Evolutionary conservation across 2,888 invertebrate genomes (phyloP), one percentile per base, ranked within the genome.

Genomic region (Cephalotes varians): DNA sequence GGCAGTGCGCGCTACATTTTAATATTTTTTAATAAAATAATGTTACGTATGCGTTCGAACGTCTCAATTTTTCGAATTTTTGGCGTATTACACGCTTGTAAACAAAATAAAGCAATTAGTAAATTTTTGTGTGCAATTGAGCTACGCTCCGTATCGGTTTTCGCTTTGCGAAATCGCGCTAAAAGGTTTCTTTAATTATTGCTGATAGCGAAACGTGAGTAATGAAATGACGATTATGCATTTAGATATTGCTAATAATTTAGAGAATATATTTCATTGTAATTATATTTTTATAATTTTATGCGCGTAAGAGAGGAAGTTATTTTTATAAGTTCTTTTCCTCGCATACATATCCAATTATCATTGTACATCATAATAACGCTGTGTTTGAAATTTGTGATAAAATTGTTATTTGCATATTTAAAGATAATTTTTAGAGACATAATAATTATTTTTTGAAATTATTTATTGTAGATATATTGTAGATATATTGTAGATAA

Each of bases 1-100:
- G 64, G 37, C 51, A 49, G 12, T 18, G 21, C 51, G 37, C 40
- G 21, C 18, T 40, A 37, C 31, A 31, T 67, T 77, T 77, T 77
- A 56, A 67, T 77, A 56, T 10, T 67, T 67, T 77, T 77, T 67
- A 44, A 77, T 77, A 77, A 67, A 77, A 77, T 77, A 67, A 77
- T 40, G 18, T 67, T 4, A 40, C 34, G 44, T 56, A 18, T 18
- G 31, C 64, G 64, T 62, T 18, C 31, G 18, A 40, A 25, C 58
- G 67, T 69, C 71, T 64, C 88, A 67, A 86, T 88, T 87, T 87
- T 84, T 84, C 82, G 80, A 86, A 82, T 83, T 87, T 81, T 87
- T 69, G 60, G 49, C 31, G 12, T 72, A 81, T 84, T 84, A 81
- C 82, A 83, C 56, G 81, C 51, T 74, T 67, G 62, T 51, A 71